Conservation (phyloP, 2,797 vertebrate species). For the Eulemur coronatus region DNA sequence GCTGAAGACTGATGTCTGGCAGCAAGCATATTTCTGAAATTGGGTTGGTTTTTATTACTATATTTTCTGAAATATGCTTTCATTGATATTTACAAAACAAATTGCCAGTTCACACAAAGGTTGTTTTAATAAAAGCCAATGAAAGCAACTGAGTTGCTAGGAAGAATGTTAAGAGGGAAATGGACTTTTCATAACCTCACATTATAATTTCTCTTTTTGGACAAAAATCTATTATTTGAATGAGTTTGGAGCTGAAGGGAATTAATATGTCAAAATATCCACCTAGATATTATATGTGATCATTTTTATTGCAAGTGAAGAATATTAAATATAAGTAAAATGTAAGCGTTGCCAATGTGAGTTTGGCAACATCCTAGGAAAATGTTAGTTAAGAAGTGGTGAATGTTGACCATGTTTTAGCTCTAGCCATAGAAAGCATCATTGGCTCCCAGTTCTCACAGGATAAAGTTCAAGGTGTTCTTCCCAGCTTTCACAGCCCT, state of each 20-base stretch:
- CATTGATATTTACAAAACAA: conserved; percentile 85
- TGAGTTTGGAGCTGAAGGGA: conserved; percentile 65
- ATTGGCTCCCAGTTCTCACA: neutral
- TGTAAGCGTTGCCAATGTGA: conserved; percentile 49
- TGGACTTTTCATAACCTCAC: conserved; percentile 78
- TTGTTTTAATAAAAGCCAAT: conserved; percentile 83
- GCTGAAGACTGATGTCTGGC: conserved; percentile 80
- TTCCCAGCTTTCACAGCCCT: neutral
- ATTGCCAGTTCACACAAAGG: conserved; percentile 82
- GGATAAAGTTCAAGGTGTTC: neutral
- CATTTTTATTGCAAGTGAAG: conserved; percentile 73
- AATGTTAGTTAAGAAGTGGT: conserved; percentile 60
- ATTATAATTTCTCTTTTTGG: conserved; percentile 72
- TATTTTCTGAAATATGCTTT: conserved; percentile 83
- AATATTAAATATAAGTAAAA: conserved; percentile 74
- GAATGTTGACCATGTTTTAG: conserved; percentile 51
- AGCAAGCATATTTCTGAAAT: conserved; percentile 78
- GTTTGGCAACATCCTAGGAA: conserved; percentile 56
- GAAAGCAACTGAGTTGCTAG: conserved; percentile 73
- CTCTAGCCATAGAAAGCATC: conserved; percentile 33
- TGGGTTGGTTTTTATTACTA: conserved; percentile 80
- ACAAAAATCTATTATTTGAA: conserved; percentile 70
- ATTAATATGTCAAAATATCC: conserved; percentile 73
- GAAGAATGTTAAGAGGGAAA: conserved; percentile 79
- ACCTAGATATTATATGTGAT: conserved; percentile 67